Conservation (phyloP, 1,140 invertebrate species). For the Drosophila funebris region DNA sequence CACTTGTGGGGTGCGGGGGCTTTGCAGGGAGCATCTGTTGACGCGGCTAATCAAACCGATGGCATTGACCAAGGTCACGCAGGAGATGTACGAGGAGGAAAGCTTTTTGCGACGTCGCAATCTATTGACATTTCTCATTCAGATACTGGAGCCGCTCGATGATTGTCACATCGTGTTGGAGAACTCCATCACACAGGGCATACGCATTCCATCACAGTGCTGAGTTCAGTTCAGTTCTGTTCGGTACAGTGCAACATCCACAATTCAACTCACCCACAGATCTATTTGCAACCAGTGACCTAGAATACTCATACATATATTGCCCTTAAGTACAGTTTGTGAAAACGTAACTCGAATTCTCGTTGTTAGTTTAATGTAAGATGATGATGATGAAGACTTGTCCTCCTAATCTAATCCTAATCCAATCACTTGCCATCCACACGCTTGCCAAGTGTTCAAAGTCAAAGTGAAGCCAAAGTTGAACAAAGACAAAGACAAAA, state of each 20-base stretch:
- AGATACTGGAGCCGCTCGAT: slow-evolving; percentile 95
- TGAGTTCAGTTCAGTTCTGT: slow-evolving; percentile 39
- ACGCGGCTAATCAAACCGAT: slow-evolving; percentile 95
- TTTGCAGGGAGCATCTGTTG: slow-evolving; percentile 94
- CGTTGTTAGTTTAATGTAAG: slow-evolving; percentile 56
- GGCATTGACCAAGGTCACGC: slow-evolving; percentile 92
- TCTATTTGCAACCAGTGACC: slow-evolving; percentile 77
- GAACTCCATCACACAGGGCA: slow-evolving; percentile 96
- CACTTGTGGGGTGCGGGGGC: no score
- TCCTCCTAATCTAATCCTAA: slow-evolving; percentile 31
- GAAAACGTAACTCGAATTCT: slow-evolving; percentile 53
- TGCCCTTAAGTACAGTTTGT: slow-evolving; percentile 45
- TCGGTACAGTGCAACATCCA: no score
- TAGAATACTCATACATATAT: slow-evolving; percentile 74
- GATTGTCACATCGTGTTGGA: slow-evolving; percentile 97
- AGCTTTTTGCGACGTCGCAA: slow-evolving; percentile 95
- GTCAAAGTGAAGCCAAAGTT: slow-evolving; percentile 73
- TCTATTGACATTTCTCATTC: slow-evolving; percentile 93
- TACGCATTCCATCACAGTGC: slow-evolving; percentile 90
- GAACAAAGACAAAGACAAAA: no score
- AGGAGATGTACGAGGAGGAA: slow-evolving; percentile 97
- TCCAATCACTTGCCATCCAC: slow-evolving; percentile 65
- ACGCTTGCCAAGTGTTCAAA: slow-evolving; percentile 50
- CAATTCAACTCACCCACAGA: slow-evolving; percentile 67
- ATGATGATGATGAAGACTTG: slow-evolving; percentile 34